Percentiles rank a stretch among this genome's conserved stretches.
Evolutionary conservation across 2,113 vertebrate genomes (phyloP).

Genomic region (Silurus asotus): DNA sequence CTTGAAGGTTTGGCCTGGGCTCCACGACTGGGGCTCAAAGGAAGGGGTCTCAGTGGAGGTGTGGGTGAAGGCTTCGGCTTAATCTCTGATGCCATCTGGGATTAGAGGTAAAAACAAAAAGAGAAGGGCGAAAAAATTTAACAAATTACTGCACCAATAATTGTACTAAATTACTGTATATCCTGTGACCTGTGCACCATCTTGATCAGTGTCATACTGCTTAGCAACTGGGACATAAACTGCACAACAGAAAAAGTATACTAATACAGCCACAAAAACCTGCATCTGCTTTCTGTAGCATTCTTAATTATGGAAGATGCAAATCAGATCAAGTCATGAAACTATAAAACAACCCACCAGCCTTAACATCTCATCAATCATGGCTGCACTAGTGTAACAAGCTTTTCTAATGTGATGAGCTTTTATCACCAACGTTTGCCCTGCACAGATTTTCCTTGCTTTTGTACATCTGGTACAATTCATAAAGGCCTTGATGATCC

Average conservation of each 20-base stretch:
- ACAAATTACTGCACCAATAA: conserved; percentile 4
- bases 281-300: neutral
- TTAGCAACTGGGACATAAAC: conserved; percentile 6
- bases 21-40: conserved; percentile 74
- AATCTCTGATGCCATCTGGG: conserved; percentile 60
- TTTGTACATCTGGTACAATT: conserved; percentile 11
- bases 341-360: conserved; percentile 7
- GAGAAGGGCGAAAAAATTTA: neutral
- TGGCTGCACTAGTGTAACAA: conserved; percentile 1
- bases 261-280: conserved; percentile 25
- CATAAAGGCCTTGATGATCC: neutral
- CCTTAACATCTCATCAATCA: conserved; percentile 1
- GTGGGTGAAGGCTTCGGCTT: conserved; percentile 64
- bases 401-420: neutral
- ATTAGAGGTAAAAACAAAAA: conserved; percentile 2
- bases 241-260: neutral
- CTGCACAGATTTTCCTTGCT: conserved; percentile 10
- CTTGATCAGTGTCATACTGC: neutral
- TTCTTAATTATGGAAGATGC: conserved; percentile 1
- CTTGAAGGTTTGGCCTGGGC: conserved; percentile 63
- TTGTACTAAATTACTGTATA: neutral
- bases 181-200: neutral
- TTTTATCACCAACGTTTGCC: conserved; percentile 4
- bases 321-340: neutral
- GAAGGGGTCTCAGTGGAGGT: conserved; percentile 78